A percentile compares a stretch with the other conserved stretches of the same genome.
These are phyloP conservation scores for Sylvicapra grimmia DNA, from an alignment of 2,113 vertebrate genomes.

Conservation along the genomic window DNA sequence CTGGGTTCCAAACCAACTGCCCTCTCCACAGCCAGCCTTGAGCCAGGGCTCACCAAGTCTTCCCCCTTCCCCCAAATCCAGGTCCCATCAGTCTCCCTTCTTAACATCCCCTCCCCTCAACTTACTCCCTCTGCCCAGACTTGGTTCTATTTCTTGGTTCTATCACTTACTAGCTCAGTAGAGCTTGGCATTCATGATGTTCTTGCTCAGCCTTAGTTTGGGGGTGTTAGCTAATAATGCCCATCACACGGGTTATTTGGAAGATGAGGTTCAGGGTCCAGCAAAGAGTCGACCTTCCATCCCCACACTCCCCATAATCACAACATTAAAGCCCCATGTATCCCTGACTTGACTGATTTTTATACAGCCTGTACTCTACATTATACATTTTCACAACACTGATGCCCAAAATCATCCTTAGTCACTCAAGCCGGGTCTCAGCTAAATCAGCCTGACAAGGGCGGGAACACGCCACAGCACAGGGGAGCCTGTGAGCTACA, in stretches of 20 bases:
- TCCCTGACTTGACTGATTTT: not conserved
- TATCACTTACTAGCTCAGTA: not conserved
- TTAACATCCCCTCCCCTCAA: no score
- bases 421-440: not conserved
- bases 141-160: not conserved
- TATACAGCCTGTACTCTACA: not conserved
- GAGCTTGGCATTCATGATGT: not conserved
- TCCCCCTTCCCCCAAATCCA: not conserved
- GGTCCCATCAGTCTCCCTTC: not conserved
- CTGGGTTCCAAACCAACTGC: not conserved
- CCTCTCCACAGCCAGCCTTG: not conserved
- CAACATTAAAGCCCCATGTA: not conserved
- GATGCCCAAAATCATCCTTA: not conserved
- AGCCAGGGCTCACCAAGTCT: not conserved
- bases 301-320: no score
- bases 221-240: fast-evolving
- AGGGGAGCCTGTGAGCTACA: not conserved
- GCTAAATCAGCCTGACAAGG: not conserved
- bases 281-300: not conserved
- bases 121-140: not conserved
- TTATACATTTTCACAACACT: no score
- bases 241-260: fast-evolving
- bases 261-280: fast-evolving
- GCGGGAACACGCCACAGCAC: fast-evolving
- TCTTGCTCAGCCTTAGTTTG: not conserved